phyloP scores from a whole-genome alignment of 2,113 vertebrate genomes.

The Callopanchax toddi region DNA sequence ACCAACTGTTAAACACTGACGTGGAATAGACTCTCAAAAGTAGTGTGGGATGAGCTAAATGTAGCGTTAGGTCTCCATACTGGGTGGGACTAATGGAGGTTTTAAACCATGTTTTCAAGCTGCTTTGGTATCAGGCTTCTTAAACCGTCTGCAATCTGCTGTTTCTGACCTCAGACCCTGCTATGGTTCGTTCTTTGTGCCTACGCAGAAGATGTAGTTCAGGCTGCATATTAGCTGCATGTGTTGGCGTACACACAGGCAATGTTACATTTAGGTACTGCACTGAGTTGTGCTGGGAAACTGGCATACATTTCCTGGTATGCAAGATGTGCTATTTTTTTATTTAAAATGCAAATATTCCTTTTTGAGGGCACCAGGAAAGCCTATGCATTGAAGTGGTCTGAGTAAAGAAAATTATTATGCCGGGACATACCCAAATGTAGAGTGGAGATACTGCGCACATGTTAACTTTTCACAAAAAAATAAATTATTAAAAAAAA shows the following conservation, averaged over 20 bases:
- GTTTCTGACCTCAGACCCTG: constrained; percentile 25
- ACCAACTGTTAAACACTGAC: constrained; percentile 4
- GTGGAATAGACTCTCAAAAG: background rate
- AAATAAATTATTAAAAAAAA: too few species aligned
- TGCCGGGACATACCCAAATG: too few species aligned
- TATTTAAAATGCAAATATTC: too few species aligned
- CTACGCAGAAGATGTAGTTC: background rate
- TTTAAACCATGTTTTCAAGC: constrained; percentile 47
- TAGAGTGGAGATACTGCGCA: too few species aligned
- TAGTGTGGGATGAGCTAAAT: constrained; percentile 28
- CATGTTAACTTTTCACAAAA: too few species aligned
- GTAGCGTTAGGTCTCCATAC: constrained; percentile 33
- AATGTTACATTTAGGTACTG: background rate
- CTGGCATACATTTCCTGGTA: too few species aligned
- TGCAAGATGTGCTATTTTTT: too few species aligned
- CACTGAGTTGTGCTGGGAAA: background rate
- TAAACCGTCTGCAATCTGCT: constrained; percentile 65
- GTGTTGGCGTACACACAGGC: background rate
- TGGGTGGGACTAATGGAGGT: constrained; percentile 24
- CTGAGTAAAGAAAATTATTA: too few species aligned
- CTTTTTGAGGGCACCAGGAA: too few species aligned
- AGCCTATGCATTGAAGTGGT: too few species aligned
- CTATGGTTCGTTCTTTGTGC: constrained; percentile 55
- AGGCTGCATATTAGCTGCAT: background rate
- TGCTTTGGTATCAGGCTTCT: constrained; percentile 42